Conservation (phyloP, 2,113 vertebrate genomes). For the Alligator sinensis region DNA sequence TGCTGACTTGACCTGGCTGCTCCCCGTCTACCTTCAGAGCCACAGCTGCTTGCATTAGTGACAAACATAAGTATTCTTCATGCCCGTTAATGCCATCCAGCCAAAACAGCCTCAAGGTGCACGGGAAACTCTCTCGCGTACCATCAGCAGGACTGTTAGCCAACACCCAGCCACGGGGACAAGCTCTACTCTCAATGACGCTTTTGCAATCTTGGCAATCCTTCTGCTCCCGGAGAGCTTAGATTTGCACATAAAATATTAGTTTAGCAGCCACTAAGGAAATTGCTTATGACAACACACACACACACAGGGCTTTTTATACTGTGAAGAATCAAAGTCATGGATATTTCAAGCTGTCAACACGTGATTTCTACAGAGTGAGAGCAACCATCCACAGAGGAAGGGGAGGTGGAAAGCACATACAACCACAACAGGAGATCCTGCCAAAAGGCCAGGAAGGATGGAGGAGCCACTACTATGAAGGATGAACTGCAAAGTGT, state of each 20-base stretch:
- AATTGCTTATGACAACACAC: constrained; percentile 56
- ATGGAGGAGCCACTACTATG: background rate
- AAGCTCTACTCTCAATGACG: constrained; percentile 70
- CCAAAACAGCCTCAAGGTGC: constrained; percentile 52
- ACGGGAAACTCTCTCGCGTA: constrained; percentile 57
- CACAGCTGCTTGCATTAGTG: background rate
- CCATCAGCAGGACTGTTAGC: constrained; percentile 61
- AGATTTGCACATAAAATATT: constrained; percentile 53
- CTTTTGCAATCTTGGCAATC: constrained; percentile 54
- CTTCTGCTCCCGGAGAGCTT: constrained; percentile 65
- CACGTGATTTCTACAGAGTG: constrained; percentile 5
- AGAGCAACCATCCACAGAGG: constrained; percentile 3
- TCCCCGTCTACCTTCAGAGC: constrained; percentile 4
- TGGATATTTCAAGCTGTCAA: constrained; percentile 34
- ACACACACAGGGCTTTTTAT: constrained; percentile 3
- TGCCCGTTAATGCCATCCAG: constrained; percentile 48
- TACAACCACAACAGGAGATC: background rate
- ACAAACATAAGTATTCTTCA: constrained; percentile 32
- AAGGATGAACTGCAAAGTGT: background rate
- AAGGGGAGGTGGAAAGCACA: background rate
- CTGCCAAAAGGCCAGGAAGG: too few relatives aligned
- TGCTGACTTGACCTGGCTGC: constrained; percentile 1
- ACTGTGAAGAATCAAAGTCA: constrained; percentile 47
- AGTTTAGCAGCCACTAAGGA: constrained; percentile 51
- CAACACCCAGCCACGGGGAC: background rate